Evolutionary conservation across 2,797 vertebrate genomes (phyloP).

Genomic region (Yasuhikotakia modesta): DNA sequence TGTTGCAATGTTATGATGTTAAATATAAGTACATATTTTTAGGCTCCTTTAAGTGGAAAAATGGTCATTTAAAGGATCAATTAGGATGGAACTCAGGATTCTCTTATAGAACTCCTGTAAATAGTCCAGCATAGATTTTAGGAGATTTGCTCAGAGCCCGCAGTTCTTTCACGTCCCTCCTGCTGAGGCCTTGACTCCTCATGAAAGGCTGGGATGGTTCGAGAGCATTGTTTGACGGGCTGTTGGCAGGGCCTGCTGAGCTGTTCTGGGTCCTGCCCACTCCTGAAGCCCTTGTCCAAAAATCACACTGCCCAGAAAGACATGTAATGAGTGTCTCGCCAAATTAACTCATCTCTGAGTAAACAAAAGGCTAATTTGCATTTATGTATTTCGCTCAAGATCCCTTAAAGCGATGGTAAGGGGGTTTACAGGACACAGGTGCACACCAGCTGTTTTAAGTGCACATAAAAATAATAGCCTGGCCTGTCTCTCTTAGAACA

Average conservation of each 20-base stretch:
- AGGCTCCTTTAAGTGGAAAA: background rate
- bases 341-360: slow-evolving; percentile 61
- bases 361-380: slow-evolving; percentile 62
- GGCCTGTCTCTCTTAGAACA: slow-evolving; percentile 12
- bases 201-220: slow-evolving; percentile 56
- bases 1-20: background rate
- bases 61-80: background rate
- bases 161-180: slow-evolving; percentile 52
- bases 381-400: slow-evolving; percentile 50
- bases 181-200: slow-evolving; percentile 55
- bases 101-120: slow-evolving; percentile 43
- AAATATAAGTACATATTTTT: background rate
- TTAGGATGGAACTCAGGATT: slow-evolving; percentile 38
- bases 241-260: slow-evolving; percentile 69
- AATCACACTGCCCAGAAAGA: slow-evolving; percentile 59
- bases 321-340: slow-evolving; percentile 61
- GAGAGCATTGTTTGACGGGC: slow-evolving; percentile 72
- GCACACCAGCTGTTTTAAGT: slow-evolving; percentile 55
- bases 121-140: slow-evolving; percentile 56
- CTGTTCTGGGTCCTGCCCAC: slow-evolving; percentile 54
- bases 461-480: slow-evolving; percentile 33
- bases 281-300: slow-evolving; percentile 39
- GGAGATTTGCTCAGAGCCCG: slow-evolving; percentile 52
- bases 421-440: slow-evolving; percentile 44
- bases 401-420: slow-evolving; percentile 30